Evolutionary conservation across 2,888 invertebrate species (phyloP).

Genomic region (Baccha elongata): DNA sequence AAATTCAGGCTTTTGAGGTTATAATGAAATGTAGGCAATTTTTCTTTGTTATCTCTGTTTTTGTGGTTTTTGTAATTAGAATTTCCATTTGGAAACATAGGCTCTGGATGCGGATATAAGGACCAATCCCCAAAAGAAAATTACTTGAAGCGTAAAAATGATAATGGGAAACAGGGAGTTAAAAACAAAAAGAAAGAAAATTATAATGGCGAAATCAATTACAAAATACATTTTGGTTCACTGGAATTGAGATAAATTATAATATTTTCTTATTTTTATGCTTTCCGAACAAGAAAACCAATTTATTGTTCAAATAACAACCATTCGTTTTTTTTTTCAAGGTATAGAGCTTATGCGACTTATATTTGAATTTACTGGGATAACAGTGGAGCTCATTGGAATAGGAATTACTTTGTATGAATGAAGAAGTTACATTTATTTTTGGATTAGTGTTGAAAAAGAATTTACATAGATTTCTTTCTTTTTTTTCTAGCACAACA

Average conservation of each 20-base stretch:
- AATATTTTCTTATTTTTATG: slow-evolving; percentile 28
- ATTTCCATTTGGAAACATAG: slow-evolving; percentile 56
- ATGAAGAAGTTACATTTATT: background rate
- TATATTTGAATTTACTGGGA: too few species aligned
- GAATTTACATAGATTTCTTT: too few species aligned
- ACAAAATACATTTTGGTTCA: slow-evolving; percentile 43
- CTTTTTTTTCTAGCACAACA: too few species aligned
- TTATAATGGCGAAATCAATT: slow-evolving; percentile 60
- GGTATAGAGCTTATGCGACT: too few species aligned
- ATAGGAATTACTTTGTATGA: background rate
- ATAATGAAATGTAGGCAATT: slow-evolving; percentile 72
- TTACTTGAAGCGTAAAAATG: slow-evolving; percentile 50
- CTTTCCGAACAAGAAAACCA: background rate
- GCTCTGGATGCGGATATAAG: slow-evolving; percentile 16
- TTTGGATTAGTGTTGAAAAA: background rate
- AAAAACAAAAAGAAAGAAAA: too few species aligned
- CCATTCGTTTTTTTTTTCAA: too few species aligned
- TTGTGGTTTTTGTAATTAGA: slow-evolving; percentile 71
- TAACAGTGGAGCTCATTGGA: background rate
- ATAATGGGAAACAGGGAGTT: slow-evolving; percentile 17
- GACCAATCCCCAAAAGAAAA: slow-evolving; percentile 4
- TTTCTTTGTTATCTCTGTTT: slow-evolving; percentile 71
- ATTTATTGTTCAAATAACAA: background rate
- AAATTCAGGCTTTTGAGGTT: slow-evolving; percentile 20
- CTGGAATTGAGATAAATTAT: slow-evolving; percentile 43